phyloP scores from a whole-genome alignment of 2,888 invertebrate genomes.

The Lomographa bimaculata region DNA sequence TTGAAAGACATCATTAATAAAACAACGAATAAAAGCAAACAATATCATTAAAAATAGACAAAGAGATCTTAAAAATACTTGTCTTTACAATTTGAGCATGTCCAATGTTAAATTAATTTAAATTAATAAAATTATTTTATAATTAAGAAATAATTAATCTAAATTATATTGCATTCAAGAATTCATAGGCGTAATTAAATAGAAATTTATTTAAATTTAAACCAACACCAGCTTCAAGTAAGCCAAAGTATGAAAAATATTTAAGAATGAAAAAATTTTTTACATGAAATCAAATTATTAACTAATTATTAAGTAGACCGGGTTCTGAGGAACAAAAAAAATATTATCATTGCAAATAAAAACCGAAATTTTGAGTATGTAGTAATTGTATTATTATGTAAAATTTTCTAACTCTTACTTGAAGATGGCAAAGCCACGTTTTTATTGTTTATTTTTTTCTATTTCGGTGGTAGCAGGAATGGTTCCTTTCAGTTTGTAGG shows the following conservation, averaged over 20 bases:
- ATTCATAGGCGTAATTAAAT: conserved; percentile 44
- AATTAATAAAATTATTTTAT: conserved; percentile 38
- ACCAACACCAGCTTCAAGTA: conserved; percentile 40
- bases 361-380: no score
- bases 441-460: no score
- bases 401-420: conserved; percentile 40
- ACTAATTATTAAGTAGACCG: no score
- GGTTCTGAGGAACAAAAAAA: no score
- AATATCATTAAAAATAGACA: conserved; percentile 36
- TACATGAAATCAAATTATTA: not conserved
- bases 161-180: conserved; percentile 47
- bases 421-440: conserved; percentile 32
- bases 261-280: not conserved
- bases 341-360: no score
- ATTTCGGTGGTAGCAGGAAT: conserved; percentile 44
- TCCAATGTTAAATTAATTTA: conserved; percentile 40
- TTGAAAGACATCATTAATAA: no score
- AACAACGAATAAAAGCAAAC: conserved; percentile 33
- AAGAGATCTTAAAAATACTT: conserved; percentile 49
- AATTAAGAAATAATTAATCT: conserved; percentile 32
- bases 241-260: conserved; percentile 16
- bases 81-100: conserved; percentile 69
- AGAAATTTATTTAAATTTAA: conserved; percentile 31
- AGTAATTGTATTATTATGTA: no score
- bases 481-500: conserved; percentile 1